phyloP scores from a whole-genome alignment of 1,140 invertebrate species.

The Pseudomyrmex gracilis region DNA sequence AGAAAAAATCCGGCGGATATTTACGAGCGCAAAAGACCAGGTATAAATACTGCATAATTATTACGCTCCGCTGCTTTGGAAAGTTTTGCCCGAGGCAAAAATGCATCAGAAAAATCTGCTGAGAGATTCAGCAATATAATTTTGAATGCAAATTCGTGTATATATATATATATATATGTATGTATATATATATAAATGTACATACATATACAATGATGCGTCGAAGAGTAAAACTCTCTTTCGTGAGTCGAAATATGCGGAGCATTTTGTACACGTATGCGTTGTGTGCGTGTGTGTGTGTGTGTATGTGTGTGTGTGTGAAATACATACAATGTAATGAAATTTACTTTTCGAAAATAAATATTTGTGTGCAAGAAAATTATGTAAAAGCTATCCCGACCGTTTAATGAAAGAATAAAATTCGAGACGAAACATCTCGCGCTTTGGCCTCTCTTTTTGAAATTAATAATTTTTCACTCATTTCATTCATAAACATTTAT shows the following conservation, averaged over 20 bases:
- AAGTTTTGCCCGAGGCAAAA: conserved; percentile 10
- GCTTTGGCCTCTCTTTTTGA: no score
- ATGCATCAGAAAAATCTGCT: conserved; percentile 24
- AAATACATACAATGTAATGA: background rate
- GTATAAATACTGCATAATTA: conserved; percentile 42
- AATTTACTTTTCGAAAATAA: conserved; percentile 22
- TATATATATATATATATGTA: background rate
- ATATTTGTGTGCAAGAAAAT: background rate
- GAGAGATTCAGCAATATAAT: conserved; percentile 40
- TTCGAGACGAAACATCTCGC: no score
- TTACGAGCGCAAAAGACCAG: conserved; percentile 7
- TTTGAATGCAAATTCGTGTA: conserved; percentile 31
- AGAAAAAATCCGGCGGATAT: background rate
- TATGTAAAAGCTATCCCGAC: conserved; percentile 9
- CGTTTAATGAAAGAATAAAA: background rate
- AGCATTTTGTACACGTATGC: background rate
- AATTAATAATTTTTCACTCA: background rate
- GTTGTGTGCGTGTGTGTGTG: no score
- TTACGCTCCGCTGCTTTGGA: conserved; percentile 5
- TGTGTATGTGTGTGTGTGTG: no score
- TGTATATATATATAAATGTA: background rate
- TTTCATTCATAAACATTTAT: background rate
- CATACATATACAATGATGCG: conserved; percentile 4
- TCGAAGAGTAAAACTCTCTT: conserved; percentile 8
- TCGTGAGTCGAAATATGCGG: conserved; percentile 13